Percentiles rank a stretch among this genome's conserved stretches.
phyloP scores from a whole-genome alignment of 2,113 vertebrate species.

The Chunga burmeisteri region DNA sequence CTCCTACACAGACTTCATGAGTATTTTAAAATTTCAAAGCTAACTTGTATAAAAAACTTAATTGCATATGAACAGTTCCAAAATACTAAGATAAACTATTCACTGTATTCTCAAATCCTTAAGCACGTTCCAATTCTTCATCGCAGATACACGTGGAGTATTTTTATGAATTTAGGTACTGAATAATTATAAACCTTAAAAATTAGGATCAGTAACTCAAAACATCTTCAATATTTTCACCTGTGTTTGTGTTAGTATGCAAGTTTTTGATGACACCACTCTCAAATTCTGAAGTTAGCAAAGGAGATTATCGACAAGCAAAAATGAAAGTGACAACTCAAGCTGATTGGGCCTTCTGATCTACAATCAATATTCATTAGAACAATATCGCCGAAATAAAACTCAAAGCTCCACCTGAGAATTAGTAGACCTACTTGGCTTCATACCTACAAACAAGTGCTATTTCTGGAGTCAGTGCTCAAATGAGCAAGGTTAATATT shows the following conservation, averaged over 20 bases:
- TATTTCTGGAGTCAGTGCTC: not conserved
- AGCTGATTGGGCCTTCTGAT: not conserved
- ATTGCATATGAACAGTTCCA: not conserved
- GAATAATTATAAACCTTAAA: not conserved
- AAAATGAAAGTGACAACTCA: not conserved
- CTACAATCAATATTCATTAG: not conserved
- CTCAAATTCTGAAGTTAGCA: not conserved
- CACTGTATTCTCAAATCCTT: not conserved
- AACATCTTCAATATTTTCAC: not conserved
- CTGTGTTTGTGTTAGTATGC: not conserved
- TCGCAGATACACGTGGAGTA: rapidly evolving
- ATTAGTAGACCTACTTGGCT: not conserved
- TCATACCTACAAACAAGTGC: not conserved
- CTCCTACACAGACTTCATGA: not conserved
- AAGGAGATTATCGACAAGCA: not conserved
- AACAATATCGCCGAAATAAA: not conserved
- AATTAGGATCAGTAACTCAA: not conserved
- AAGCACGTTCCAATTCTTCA: not conserved
- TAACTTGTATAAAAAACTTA: not conserved
- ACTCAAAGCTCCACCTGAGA: not conserved
- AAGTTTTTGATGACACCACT: not conserved
- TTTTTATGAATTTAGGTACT: not conserved
- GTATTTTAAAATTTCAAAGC: not conserved
- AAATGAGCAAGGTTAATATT: not conserved
- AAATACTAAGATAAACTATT: not conserved